Percentiles rank a stretch among this genome's conserved stretches.
Evolutionary conservation across 2,888 invertebrate species (phyloP).

Genomic region (Agrenia bidenticulata): DNA sequence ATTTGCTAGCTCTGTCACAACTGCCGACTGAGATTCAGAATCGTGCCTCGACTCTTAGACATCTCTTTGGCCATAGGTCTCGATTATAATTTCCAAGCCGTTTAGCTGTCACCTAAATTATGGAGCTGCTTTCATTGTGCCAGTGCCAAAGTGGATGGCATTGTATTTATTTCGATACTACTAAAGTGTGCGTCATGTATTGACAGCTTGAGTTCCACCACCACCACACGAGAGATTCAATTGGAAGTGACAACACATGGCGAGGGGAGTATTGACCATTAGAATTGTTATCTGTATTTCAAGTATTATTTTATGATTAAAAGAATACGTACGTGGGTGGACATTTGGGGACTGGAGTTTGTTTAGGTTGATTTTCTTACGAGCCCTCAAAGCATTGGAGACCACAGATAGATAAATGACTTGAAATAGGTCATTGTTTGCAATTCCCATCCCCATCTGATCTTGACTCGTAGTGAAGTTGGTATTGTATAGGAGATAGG

Average conservation of each 20-base stretch:
- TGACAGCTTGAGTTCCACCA: background rate
- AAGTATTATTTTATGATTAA: background rate
- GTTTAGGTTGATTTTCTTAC: background rate
- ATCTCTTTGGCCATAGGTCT: too few relatives aligned
- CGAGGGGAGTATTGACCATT: background rate
- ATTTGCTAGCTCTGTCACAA: too few relatives aligned
- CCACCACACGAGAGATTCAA: background rate
- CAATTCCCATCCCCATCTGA: constrained; percentile 2
- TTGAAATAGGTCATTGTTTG: constrained; percentile 2
- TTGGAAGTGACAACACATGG: constrained; percentile 6
- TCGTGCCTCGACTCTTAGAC: too few relatives aligned
- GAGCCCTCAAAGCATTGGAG: too few relatives aligned
- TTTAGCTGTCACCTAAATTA: too few relatives aligned
- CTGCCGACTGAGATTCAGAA: too few relatives aligned
- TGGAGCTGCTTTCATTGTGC: too few relatives aligned
- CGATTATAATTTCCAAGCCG: too few relatives aligned
- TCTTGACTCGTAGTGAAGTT: too few relatives aligned
- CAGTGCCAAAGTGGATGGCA: background rate
- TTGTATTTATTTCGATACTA: background rate
- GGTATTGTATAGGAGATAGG: background rate
- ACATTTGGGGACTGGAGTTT: background rate
- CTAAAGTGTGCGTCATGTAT: constrained; percentile 5
- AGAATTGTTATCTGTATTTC: background rate
- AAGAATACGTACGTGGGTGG: background rate
- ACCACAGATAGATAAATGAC: background rate